phyloP scores from a whole-genome alignment of 2,113 vertebrate species.

The Periophthalmus modestus region DNA sequence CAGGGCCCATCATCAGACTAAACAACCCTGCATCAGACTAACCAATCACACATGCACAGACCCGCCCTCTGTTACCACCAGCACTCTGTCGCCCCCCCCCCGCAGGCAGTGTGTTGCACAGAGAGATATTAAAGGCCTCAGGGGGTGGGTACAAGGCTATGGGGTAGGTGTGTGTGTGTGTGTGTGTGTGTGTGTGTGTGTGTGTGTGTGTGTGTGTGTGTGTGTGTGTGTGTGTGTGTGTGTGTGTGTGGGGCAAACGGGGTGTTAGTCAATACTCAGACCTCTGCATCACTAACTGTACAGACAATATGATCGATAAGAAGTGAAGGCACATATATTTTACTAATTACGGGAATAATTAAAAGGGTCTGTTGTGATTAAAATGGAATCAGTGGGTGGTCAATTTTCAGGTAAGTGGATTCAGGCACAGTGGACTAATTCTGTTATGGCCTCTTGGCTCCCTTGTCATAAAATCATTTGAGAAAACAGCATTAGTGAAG shows the following conservation, averaged over 20 bases:
- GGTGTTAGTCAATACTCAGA: constrained; percentile 64
- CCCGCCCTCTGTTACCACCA: constrained; percentile 14
- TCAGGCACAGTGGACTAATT: constrained; percentile 66
- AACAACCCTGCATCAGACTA: constrained; percentile 37
- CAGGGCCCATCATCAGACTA: constrained; percentile 70
- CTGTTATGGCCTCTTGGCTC: constrained; percentile 63
- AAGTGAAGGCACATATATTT: constrained; percentile 76
- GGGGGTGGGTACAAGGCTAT: constrained; percentile 41
- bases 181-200: constrained; percentile 18
- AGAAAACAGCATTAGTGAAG: constrained; percentile 59
- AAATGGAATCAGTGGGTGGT: constrained; percentile 70
- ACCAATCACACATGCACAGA: constrained; percentile 22
- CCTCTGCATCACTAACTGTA: constrained; percentile 67
- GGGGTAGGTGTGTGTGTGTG: constrained; percentile 12
- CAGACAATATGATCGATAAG: constrained; percentile 75
- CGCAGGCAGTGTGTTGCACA: constrained; percentile 39
- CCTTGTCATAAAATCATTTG: constrained; percentile 74
- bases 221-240: too few species aligned
- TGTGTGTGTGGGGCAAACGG: constrained; percentile 11
- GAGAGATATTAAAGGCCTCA: constrained; percentile 39
- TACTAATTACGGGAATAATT: constrained; percentile 78
- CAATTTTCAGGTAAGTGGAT: constrained; percentile 68
- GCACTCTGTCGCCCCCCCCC: constrained; percentile 30
- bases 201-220: constrained; percentile 14
- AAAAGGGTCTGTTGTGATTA: constrained; percentile 74